These are phyloP conservation scores for Mobula hypostoma DNA, from an alignment of 2,113 vertebrate species.

Conservation along the genomic window DNA sequence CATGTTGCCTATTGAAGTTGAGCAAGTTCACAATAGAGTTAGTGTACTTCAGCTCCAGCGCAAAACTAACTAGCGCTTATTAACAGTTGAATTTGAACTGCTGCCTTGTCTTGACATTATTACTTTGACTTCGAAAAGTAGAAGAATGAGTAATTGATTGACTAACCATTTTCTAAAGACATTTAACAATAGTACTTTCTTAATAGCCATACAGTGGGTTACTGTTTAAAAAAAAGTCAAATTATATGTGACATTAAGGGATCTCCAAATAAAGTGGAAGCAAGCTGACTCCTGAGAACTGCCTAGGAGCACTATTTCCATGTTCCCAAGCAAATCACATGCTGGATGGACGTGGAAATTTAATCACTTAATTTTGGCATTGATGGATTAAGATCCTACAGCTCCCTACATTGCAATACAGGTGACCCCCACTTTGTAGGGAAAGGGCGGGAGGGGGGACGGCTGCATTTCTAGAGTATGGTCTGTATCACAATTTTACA, in stretches of 20 bases:
- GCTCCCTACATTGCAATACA: too few species aligned
- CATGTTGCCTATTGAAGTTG: not conserved
- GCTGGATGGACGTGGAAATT: too few species aligned
- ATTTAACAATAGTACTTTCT: constrained; percentile 25
- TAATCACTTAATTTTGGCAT: too few species aligned
- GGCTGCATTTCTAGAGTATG: too few species aligned
- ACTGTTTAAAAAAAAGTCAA: not conserved
- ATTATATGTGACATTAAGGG: not conserved
- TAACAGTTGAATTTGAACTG: constrained; percentile 18
- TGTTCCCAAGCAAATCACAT: too few species aligned
- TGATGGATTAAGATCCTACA: too few species aligned
- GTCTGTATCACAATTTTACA: too few species aligned
- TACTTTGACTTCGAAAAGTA: not conserved
- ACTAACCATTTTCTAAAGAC: not conserved
- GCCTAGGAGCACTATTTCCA: too few species aligned
- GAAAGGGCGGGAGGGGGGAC: too few species aligned
- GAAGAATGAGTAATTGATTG: constrained; percentile 28
- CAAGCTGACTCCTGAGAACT: too few species aligned
- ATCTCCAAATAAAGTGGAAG: too few species aligned
- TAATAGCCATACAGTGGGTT: not conserved
- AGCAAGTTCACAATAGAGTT: not conserved
- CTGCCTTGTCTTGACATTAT: constrained; percentile 23
- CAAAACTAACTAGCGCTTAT: not conserved
- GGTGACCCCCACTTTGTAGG: too few species aligned
- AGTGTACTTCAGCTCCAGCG: not conserved